Conservation (phyloP, 2,797 vertebrate species). For the Cyclopterus lumpus region DNA sequence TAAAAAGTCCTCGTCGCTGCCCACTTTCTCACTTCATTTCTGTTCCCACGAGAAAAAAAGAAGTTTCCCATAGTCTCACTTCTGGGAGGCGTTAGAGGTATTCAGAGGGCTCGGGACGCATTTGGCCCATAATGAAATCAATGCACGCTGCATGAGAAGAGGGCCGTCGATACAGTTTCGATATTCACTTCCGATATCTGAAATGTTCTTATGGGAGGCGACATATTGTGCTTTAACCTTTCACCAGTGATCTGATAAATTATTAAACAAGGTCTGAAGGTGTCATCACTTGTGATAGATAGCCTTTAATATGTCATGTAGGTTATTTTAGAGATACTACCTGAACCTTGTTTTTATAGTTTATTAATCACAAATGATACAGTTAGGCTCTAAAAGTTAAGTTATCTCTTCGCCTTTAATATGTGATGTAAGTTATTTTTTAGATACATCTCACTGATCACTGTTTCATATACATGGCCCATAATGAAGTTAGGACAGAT, state of each 20-base stretch:
- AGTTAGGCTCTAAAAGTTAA: too few species aligned
- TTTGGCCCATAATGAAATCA: conserved; percentile 7
- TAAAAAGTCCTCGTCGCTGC: conserved; percentile 59
- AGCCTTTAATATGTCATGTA: neutral
- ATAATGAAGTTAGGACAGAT: conserved; percentile 14
- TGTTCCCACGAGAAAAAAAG: conserved; percentile 70
- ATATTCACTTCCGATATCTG: neutral
- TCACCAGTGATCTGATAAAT: neutral
- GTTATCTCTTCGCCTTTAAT: neutral
- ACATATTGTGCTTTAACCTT: neutral
- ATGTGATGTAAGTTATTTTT: neutral
- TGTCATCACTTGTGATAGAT: neutral
- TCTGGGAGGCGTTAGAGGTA: neutral
- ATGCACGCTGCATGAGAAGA: neutral
- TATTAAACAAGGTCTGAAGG: neutral
- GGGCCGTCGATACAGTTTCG: neutral
- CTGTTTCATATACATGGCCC: neutral
- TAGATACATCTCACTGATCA: neutral
- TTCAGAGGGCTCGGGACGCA: neutral
- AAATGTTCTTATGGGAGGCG: neutral
- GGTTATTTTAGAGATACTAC: neutral
- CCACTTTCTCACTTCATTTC: conserved; percentile 69
- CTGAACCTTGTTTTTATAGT: too few species aligned
- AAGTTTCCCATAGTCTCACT: conserved; percentile 72
- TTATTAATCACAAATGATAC: too few species aligned